These are phyloP conservation scores for Paraescarpia echinospica DNA, from an alignment of 1,140 invertebrate species.

Conservation along the genomic window DNA sequence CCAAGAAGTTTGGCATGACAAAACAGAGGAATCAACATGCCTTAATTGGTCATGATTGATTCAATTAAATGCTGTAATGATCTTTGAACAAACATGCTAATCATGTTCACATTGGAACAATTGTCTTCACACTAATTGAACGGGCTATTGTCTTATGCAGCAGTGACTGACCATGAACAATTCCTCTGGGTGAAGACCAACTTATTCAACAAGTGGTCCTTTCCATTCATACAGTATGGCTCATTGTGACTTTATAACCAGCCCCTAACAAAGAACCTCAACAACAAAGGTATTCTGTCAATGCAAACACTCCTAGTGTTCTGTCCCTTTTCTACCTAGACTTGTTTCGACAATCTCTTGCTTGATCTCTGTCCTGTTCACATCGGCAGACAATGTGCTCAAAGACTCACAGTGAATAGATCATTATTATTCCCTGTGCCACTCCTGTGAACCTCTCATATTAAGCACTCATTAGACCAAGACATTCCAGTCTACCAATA, in stretches of 20 bases:
- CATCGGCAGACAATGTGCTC: not conserved
- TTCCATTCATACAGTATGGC: not conserved
- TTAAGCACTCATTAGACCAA: not conserved
- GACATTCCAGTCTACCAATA: not conserved
- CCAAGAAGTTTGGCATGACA: not conserved
- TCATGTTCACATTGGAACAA: not conserved
- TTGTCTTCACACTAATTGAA: not conserved
- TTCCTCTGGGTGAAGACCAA: not conserved
- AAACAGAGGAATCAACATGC: not conserved
- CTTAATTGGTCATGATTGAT: not conserved
- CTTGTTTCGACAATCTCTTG: not conserved
- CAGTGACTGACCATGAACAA: not conserved
- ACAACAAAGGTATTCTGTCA: not conserved
- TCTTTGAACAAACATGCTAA: not conserved
- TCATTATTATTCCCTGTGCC: not conserved
- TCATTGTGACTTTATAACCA: not conserved
- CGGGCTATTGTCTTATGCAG: not conserved
- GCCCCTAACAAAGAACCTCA: not conserved
- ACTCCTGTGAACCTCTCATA: not conserved
- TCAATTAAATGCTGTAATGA: not conserved
- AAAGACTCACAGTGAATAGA: not conserved
- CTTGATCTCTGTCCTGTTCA: not conserved
- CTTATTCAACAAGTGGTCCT: not conserved
- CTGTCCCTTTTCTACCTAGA: not conserved
- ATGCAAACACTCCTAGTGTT: not conserved